Conservation (phyloP, 2,888 invertebrate species). For the Zele albiditarsus region DNA sequence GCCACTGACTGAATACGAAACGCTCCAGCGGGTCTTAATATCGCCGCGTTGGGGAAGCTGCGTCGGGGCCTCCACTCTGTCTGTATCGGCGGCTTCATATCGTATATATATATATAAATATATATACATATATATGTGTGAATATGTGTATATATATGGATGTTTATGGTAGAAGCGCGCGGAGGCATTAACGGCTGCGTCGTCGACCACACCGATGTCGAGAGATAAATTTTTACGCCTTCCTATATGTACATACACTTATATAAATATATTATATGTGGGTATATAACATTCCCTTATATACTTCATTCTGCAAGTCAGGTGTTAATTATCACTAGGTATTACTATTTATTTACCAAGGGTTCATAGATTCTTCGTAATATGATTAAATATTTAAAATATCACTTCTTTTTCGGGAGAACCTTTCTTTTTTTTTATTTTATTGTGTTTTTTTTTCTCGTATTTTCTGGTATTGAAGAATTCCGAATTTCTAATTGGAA, state of each 20-base stretch:
- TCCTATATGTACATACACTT: not conserved
- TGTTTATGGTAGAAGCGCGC: not conserved
- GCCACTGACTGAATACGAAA: constrained; percentile 65
- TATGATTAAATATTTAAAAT: too few relatives aligned
- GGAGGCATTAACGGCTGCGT: constrained; percentile 3
- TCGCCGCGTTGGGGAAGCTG: constrained; percentile 39
- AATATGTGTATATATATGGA: constrained; percentile 34
- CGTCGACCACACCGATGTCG: not conserved
- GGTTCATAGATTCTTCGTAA: too few relatives aligned
- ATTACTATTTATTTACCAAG: too few relatives aligned
- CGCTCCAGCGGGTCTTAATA: constrained; percentile 27
- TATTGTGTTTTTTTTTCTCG: too few relatives aligned
- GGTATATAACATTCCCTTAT: not conserved
- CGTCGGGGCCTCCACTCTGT: constrained; percentile 55
- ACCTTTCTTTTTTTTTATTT: too few relatives aligned
- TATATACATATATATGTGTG: not conserved
- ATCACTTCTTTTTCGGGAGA: too few relatives aligned
- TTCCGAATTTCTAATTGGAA: too few relatives aligned
- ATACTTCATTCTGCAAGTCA: not conserved
- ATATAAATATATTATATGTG: not conserved
- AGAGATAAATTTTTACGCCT: not conserved
- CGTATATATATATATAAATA: not conserved
- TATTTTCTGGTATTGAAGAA: too few relatives aligned
- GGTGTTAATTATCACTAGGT: not conserved
- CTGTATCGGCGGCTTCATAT: constrained; percentile 59